Conservation (phyloP, 2,888 invertebrate genomes). For the Aphodius sticticus region DNA sequence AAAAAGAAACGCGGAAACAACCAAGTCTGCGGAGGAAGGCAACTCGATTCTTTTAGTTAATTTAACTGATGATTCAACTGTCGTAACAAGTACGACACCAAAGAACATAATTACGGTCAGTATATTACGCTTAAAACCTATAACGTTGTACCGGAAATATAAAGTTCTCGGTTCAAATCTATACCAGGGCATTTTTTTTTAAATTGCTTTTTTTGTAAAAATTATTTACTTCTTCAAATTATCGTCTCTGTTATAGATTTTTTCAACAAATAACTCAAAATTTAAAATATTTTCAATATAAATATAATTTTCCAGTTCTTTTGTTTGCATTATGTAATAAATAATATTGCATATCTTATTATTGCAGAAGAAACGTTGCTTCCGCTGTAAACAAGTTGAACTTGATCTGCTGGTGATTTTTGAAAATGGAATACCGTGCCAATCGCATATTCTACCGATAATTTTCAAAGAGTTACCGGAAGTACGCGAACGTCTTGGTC, state of each 20-base stretch:
- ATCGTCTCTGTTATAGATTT: too few relatives aligned
- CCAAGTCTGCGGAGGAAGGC: neutral
- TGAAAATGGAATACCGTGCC: conserved; percentile 67
- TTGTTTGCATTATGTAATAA: too few relatives aligned
- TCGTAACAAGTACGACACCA: neutral
- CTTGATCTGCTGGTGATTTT: conserved; percentile 59
- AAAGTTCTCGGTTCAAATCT: too few relatives aligned
- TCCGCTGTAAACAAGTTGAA: conserved; percentile 37
- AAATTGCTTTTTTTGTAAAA: too few relatives aligned
- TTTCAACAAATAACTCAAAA: too few relatives aligned
- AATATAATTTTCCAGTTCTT: too few relatives aligned
- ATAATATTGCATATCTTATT: neutral
- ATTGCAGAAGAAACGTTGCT: conserved; percentile 5
- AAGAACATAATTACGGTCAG: neutral
- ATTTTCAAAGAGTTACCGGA: conserved; percentile 55
- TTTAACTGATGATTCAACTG: neutral
- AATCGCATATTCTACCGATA: conserved; percentile 63
- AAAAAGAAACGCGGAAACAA: neutral
- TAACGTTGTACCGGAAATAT: too few relatives aligned
- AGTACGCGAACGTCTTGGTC: conserved; percentile 61
- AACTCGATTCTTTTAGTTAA: neutral
- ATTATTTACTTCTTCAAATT: too few relatives aligned
- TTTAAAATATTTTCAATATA: too few relatives aligned
- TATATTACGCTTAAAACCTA: neutral
- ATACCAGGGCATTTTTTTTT: too few relatives aligned